These are phyloP conservation scores for Vireo griseus DNA, from an alignment of 2,797 vertebrate genomes.

Conservation along the genomic window DNA sequence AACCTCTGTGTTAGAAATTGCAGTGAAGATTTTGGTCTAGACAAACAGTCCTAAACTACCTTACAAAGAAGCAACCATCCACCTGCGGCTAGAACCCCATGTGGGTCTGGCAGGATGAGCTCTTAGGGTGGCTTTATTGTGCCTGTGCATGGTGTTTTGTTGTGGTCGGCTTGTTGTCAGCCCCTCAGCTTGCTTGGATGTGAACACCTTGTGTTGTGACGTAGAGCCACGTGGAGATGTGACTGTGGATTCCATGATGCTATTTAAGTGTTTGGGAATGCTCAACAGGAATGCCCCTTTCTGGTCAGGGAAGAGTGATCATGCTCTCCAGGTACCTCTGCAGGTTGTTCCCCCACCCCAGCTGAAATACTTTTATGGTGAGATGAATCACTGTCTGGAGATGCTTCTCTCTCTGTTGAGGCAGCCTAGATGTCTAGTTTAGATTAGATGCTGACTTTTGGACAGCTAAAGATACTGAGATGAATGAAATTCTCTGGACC, in stretches of 20 bases:
- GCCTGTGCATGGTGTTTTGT: fast-evolving
- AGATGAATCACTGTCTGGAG: conserved; percentile 51
- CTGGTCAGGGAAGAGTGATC: background rate
- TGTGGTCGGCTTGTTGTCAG: background rate
- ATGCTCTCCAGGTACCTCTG: background rate
- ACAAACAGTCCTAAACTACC: background rate
- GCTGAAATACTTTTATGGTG: background rate
- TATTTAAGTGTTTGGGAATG: background rate
- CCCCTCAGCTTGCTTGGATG: background rate
- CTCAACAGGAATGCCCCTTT: background rate
- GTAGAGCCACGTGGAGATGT: background rate
- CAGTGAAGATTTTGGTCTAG: background rate
- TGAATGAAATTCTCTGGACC: conserved; percentile 8
- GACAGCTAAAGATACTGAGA: conserved; percentile 2
- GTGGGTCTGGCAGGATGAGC: background rate
- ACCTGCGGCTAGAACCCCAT: fast-evolving
- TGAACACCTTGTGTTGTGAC: background rate
- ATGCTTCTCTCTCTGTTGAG: background rate
- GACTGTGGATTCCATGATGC: background rate
- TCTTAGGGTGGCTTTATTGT: background rate
- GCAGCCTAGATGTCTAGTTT: conserved; percentile 49
- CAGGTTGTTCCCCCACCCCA: background rate
- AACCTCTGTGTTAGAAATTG: background rate
- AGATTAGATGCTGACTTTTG: conserved; percentile 49
- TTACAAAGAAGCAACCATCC: background rate